These are phyloP conservation scores for Allophyes oxyacanthae DNA, from an alignment of 2,888 invertebrate species.

Conservation along the genomic window DNA sequence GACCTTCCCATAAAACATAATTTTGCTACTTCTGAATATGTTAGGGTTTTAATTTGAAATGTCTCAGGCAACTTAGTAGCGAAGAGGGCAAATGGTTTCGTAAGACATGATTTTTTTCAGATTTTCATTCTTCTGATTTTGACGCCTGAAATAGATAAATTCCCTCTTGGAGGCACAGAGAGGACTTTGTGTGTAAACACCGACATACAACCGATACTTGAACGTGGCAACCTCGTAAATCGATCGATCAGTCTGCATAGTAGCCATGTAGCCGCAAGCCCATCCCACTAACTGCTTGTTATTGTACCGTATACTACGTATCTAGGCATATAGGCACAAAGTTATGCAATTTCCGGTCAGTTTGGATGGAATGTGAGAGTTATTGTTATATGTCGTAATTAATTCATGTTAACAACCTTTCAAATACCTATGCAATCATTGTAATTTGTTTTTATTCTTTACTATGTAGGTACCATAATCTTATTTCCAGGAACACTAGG, in stretches of 20 bases:
- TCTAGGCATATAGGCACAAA: constrained; percentile 9
- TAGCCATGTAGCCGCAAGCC: constrained; percentile 3
- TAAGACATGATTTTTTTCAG: no score
- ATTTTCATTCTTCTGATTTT: no score
- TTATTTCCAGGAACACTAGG: constrained; percentile 13
- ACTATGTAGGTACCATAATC: constrained; percentile 9
- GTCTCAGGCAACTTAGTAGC: no score
- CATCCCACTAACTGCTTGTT: constrained; percentile 1
- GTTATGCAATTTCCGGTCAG: constrained; percentile 14
- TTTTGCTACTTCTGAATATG: no score
- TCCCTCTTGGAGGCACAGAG: no score
- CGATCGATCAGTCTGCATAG: constrained; percentile 22
- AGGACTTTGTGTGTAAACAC: no score
- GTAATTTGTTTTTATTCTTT: constrained; percentile 12
- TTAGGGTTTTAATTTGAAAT: no score
- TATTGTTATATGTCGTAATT: constrained; percentile 27
- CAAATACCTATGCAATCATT: constrained; percentile 23
- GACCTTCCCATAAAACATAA: no score
- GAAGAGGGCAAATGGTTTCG: no score
- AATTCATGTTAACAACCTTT: constrained; percentile 18
- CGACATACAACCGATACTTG: no score
- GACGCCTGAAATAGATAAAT: no score
- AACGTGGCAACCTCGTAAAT: constrained; percentile 14
- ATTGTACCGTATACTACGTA: neutral
- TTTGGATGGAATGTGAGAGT: no score